phyloP scores from a whole-genome alignment of 2,797 vertebrate species.

The Pseudochirops cupreus region DNA sequence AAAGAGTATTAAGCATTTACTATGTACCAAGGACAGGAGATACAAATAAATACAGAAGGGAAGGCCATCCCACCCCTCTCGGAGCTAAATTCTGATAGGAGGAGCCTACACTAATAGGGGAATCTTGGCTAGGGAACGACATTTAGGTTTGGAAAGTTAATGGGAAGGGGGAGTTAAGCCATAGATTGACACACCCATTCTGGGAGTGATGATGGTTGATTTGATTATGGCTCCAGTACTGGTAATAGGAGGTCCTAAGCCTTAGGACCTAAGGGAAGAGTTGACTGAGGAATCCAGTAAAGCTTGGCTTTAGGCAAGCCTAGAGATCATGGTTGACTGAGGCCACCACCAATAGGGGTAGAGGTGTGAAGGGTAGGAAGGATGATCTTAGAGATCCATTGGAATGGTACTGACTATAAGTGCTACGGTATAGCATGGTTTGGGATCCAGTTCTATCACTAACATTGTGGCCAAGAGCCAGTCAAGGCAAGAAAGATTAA shows the following conservation, averaged over 20 bases:
- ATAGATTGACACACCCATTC: not conserved
- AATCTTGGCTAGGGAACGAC: not conserved
- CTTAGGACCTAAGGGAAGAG: not conserved
- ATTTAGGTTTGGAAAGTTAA: not conserved
- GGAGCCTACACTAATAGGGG: not conserved
- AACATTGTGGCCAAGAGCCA: not conserved
- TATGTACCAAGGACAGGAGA: not conserved
- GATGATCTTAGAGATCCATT: not conserved
- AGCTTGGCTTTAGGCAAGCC: not conserved
- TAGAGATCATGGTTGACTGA: not conserved
- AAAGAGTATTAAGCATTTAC: not conserved
- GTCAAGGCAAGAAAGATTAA: not conserved
- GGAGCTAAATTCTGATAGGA: not conserved
- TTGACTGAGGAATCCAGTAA: not conserved
- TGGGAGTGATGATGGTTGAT: not conserved
- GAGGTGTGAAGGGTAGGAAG: not conserved
- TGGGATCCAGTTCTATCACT: not conserved
- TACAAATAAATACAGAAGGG: not conserved
- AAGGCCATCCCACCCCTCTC: not conserved
- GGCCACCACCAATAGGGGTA: not conserved
- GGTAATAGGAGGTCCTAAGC: not conserved
- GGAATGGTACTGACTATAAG: not conserved
- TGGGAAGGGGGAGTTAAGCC: not conserved
- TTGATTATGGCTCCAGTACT: not conserved
- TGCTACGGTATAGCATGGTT: not conserved